Percentiles rank a stretch among this genome's conserved stretches.
phyloP scores from a whole-genome alignment of 1,140 invertebrate species.

The Drosophila varians region DNA sequence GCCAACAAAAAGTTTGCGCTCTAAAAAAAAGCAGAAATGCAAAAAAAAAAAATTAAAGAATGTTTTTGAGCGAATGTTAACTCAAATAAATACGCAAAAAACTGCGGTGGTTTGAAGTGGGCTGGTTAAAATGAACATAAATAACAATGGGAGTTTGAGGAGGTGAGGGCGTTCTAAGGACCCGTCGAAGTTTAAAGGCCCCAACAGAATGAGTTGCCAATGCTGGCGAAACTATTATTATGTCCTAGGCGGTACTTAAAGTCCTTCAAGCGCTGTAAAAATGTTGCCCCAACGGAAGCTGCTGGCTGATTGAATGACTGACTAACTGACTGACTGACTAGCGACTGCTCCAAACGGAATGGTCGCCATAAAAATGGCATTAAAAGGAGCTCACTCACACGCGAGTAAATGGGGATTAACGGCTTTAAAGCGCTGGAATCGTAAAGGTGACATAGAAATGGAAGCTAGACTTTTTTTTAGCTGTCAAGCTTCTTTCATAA shows the following conservation, averaged over 20 bases:
- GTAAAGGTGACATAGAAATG: background rate
- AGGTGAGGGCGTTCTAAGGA: slow-evolving; percentile 27
- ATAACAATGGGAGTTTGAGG: slow-evolving; percentile 36
- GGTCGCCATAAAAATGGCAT: slow-evolving; percentile 57
- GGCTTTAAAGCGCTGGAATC: slow-evolving; percentile 32
- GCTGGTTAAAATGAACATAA: slow-evolving; percentile 42
- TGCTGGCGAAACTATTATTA: slow-evolving; percentile 53
- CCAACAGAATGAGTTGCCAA: slow-evolving; percentile 58
- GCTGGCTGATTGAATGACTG: slow-evolving; percentile 45
- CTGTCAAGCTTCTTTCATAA: background rate
- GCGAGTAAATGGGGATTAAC: slow-evolving; percentile 11
- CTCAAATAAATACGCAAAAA: slow-evolving; percentile 40
- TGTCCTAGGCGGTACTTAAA: slow-evolving; percentile 40
- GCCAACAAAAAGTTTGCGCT: slow-evolving; percentile 99
- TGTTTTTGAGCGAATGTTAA: slow-evolving; percentile 22
- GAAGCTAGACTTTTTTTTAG: slow-evolving; percentile 3
- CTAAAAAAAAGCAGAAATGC: slow-evolving; percentile 88
- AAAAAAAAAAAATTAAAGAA: slow-evolving; percentile 28
- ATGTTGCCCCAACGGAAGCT: slow-evolving; percentile 37
- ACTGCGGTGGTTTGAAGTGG: slow-evolving; percentile 29
- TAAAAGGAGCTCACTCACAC: slow-evolving; percentile 34
- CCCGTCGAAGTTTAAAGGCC: slow-evolving; percentile 28
- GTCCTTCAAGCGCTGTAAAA: slow-evolving; percentile 32
- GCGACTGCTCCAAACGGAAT: slow-evolving; percentile 36
- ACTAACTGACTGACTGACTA: slow-evolving; percentile 33